Percentiles rank a stretch among this genome's conserved stretches.
Evolutionary conservation across 2,888 invertebrate genomes (phyloP).

Genomic region (Diploptera punctata): DNA sequence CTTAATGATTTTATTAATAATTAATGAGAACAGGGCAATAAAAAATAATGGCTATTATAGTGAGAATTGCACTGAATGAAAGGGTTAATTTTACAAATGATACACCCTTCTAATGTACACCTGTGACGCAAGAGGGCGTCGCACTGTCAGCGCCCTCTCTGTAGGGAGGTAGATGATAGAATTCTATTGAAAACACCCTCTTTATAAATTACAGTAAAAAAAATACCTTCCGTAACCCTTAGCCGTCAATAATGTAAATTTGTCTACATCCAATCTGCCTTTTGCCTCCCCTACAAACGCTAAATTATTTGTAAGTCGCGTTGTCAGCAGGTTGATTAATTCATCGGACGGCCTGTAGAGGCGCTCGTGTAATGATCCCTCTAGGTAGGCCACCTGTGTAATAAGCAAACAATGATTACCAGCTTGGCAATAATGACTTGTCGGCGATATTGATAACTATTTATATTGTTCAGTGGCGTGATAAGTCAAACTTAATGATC

Average conservation of each 20-base stretch:
- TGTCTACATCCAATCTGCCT: neutral
- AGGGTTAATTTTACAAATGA: neutral
- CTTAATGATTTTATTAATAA: neutral
- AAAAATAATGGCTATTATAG: neutral
- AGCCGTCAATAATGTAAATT: slow-evolving; percentile 6
- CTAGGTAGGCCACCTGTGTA: neutral
- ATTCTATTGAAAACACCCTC: neutral
- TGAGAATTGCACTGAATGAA: neutral
- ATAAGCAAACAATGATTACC: slow-evolving; percentile 8
- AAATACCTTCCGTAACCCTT: slow-evolving; percentile 4
- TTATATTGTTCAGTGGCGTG: neutral
- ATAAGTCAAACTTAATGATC: neutral
- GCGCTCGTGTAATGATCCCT: neutral
- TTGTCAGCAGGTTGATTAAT: slow-evolving; percentile 23
- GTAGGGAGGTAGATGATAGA: neutral
- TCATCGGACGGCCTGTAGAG: neutral
- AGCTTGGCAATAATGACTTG: neutral
- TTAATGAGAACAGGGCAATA: neutral
- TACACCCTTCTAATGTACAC: neutral
- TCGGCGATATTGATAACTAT: slow-evolving; percentile 10
- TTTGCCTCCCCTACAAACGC: neutral
- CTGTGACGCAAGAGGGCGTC: neutral
- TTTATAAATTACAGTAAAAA: slow-evolving; percentile 12
- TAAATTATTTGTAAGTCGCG: slow-evolving; percentile 2
- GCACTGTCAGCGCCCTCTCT: neutral